A percentile compares a stretch with the other conserved stretches of the same genome.
These are phyloP conservation scores for Pterocles orientalis DNA, from an alignment of 2,113 vertebrate species.

Conservation along the genomic window DNA sequence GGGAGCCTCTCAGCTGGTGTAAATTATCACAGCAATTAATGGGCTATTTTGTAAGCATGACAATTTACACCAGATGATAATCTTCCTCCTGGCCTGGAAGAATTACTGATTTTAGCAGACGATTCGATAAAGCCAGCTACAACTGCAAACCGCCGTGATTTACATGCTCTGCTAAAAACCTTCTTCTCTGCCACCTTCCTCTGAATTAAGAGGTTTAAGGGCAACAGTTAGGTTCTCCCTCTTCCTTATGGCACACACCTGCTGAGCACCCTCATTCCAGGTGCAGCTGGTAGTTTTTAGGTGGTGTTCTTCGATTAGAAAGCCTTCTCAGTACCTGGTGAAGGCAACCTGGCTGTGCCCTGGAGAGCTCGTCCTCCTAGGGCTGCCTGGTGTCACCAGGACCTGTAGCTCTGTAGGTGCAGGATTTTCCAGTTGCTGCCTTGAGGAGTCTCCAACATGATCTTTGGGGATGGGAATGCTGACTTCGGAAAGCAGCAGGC, in stretches of 20 bases:
- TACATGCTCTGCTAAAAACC: neutral
- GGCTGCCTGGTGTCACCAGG: fast-evolving
- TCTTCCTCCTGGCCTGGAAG: constrained; percentile 51
- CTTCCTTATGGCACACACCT: neutral
- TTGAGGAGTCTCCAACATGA: neutral
- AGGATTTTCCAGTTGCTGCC: neutral
- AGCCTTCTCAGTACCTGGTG: fast-evolving
- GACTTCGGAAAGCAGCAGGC: neutral
- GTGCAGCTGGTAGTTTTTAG: neutral
- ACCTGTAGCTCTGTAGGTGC: neutral
- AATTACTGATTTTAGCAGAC: neutral
- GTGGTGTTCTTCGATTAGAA: fast-evolving
- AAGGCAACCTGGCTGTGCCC: neutral
- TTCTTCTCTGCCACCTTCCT: neutral
- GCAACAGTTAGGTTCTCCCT: neutral
- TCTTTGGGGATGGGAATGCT: neutral
- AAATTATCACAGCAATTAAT: constrained; percentile 64
- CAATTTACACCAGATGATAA: constrained; percentile 58
- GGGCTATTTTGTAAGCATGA: constrained; percentile 47
- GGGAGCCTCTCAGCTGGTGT: constrained; percentile 45
- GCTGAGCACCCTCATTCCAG: neutral
- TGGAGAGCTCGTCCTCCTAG: fast-evolving
- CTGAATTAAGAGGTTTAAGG: neutral
- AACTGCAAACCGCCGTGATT: neutral
- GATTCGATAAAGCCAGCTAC: neutral